Evolutionary conservation across 1,140 invertebrate genomes (phyloP), one percentile per base, ranked within the genome.

Genomic region (Episyrphus balteatus): DNA sequence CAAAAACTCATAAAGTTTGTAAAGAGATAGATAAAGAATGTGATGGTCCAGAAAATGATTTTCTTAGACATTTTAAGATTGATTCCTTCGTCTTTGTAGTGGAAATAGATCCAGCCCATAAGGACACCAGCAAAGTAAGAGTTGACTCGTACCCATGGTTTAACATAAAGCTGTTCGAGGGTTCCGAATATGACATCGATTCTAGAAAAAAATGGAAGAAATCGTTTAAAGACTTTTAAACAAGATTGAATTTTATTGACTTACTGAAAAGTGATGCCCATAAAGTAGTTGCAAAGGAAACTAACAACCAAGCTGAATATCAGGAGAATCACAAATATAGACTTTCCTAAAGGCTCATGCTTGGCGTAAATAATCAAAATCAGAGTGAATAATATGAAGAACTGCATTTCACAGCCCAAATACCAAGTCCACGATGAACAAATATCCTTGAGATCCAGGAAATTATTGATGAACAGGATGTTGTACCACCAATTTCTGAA

Each of bases 361-460:
- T 53, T 55, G 5, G 42, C 49, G 45, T 55, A 46, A 7, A 51
- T 34, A 32, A 48, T 53, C 1, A 55, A 34, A 34, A 55, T 18
- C 5, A 33, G 36, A 3, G 36, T 47, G 32, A 47, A 48, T 9
- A 52, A 33, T 12, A 55, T 14, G 36, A 50, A 53, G 42, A 48
- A 55, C 31, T 55, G 53, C 51, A 55, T 55, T 39, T 58, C 53
- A 46, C 53, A 58, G 32, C 47, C 50, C 37, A 60, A 30, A 49
- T 53, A 51, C 50, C 50, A 55, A 17, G 46, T 49, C 46, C 48
- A 53, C 14, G 52, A 50, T 30, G 44, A 46, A 17, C 49, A 56
- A 47, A 54, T 50, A 42, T 50, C 43, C 37, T 46, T 30, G 48
- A 54, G 47, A 21, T 54, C 46, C 38, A 54, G 47, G n/a, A 50